These are phyloP conservation scores for Lycorma delicatula DNA, from an alignment of 1,140 invertebrate species.

Conservation along the genomic window DNA sequence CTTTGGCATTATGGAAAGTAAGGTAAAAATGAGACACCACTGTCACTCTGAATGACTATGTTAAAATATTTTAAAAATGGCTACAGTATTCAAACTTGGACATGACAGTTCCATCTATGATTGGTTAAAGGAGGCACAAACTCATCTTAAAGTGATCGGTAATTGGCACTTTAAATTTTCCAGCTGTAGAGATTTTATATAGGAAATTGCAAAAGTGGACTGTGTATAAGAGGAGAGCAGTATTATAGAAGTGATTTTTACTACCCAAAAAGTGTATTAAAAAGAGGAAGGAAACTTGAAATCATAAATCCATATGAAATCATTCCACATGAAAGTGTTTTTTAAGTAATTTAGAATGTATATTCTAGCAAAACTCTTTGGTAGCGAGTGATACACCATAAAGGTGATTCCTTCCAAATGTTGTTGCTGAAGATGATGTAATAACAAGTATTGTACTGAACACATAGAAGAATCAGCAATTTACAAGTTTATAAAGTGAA, in stretches of 20 bases:
- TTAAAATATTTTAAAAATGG: background rate
- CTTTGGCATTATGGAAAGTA: constrained; percentile 29
- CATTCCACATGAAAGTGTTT: background rate
- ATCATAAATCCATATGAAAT: background rate
- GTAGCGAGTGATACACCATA: no score
- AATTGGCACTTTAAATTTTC: constrained; percentile 15
- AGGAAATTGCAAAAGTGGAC: no score
- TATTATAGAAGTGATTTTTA: background rate
- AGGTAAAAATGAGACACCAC: constrained; percentile 22
- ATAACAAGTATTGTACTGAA: no score
- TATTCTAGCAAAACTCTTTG: constrained; percentile 12
- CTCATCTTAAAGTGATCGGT: background rate
- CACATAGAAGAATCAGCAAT: no score
- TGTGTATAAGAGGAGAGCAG: background rate
- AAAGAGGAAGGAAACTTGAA: background rate
- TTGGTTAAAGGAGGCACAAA: background rate
- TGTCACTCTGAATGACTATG: background rate
- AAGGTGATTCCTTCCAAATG: no score
- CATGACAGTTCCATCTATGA: background rate
- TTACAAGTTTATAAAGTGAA: no score
- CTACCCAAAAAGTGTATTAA: background rate
- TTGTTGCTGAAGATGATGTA: no score
- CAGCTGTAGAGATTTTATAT: no score
- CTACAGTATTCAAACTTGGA: background rate
- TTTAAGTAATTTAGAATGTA: constrained; percentile 5